Percentiles rank a stretch among this genome's conserved stretches.
Evolutionary conservation across 2,888 invertebrate genomes (phyloP).

Genomic region (Thereva nobilitata): DNA sequence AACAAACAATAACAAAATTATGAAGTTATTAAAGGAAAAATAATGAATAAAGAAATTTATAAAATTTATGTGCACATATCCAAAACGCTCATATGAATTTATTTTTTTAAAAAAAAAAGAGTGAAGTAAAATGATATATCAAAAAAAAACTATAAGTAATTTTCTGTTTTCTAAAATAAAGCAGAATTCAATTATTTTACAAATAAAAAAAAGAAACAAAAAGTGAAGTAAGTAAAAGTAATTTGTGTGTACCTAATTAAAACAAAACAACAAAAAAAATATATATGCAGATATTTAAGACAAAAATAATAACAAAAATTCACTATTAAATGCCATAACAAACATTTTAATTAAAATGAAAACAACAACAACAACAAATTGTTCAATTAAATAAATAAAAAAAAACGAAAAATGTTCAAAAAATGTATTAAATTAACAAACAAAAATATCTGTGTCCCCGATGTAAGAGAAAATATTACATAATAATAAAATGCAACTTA

Average conservation of each 20-base stretch:
- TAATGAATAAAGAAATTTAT: slow-evolving; percentile 16
- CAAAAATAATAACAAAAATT: background rate
- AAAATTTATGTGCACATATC: slow-evolving; percentile 52
- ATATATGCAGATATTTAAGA: background rate
- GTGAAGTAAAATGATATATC: background rate
- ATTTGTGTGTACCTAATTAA: background rate
- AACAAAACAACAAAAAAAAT: background rate
- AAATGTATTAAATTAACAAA: too few relatives aligned
- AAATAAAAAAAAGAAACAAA: too few relatives aligned
- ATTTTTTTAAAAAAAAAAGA: slow-evolving; percentile 29
- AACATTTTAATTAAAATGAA: too few relatives aligned
- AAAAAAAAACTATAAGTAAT: slow-evolving; percentile 3
- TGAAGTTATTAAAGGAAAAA: slow-evolving; percentile 19
- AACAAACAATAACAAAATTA: slow-evolving; percentile 25
- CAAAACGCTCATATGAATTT: slow-evolving; percentile 46
- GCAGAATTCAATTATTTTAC: too few relatives aligned
- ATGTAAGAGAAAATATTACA: too few relatives aligned
- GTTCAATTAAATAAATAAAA: too few relatives aligned
- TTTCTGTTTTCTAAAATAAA: background rate
- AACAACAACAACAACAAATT: too few relatives aligned
- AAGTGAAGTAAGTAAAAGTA: background rate
- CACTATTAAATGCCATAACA: too few relatives aligned
- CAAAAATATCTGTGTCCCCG: too few relatives aligned
- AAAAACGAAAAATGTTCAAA: too few relatives aligned
- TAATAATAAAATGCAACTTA: too few relatives aligned